phyloP scores from a whole-genome alignment of 2,797 vertebrate species.

The Hylomyscus alleni region DNA sequence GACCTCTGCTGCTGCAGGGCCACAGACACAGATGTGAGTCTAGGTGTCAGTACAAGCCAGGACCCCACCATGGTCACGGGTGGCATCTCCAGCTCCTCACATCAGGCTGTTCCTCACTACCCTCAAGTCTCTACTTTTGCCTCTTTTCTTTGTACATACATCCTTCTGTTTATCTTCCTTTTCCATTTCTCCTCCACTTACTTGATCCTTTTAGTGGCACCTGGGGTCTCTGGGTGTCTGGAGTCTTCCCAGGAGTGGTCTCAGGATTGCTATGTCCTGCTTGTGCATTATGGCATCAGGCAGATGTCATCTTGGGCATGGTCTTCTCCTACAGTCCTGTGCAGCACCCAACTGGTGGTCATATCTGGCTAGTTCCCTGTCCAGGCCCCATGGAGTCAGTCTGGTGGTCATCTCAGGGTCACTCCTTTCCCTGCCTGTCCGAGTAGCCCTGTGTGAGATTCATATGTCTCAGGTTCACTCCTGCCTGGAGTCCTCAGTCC shows the following conservation, averaged over 20 bases:
- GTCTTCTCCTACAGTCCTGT: background rate
- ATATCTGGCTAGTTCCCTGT: background rate
- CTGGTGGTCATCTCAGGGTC: no score
- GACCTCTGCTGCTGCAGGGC: no score
- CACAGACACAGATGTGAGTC: no score
- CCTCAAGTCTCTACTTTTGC: background rate
- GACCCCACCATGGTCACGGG: background rate
- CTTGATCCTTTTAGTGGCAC: background rate
- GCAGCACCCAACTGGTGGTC: background rate
- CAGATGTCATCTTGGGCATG: background rate
- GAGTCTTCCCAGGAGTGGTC: background rate
- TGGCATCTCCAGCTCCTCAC: background rate
- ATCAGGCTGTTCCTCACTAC: background rate
- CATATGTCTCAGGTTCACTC: no score
- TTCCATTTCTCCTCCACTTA: background rate
- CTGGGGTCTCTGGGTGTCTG: background rate
- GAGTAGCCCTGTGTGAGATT: no score
- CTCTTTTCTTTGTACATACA: background rate
- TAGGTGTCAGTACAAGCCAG: no score
- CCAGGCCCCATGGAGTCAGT: no score
- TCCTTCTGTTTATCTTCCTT: background rate
- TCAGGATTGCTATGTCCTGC: background rate
- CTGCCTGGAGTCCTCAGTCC: no score
- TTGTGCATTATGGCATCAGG: background rate
- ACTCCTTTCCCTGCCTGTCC: no score